A percentile compares a stretch with the other conserved stretches of the same genome.
These are phyloP conservation scores for Nesometra sesokonis DNA, from an alignment of 35 echinoderm and acorn worm species.

Conservation along the genomic window DNA sequence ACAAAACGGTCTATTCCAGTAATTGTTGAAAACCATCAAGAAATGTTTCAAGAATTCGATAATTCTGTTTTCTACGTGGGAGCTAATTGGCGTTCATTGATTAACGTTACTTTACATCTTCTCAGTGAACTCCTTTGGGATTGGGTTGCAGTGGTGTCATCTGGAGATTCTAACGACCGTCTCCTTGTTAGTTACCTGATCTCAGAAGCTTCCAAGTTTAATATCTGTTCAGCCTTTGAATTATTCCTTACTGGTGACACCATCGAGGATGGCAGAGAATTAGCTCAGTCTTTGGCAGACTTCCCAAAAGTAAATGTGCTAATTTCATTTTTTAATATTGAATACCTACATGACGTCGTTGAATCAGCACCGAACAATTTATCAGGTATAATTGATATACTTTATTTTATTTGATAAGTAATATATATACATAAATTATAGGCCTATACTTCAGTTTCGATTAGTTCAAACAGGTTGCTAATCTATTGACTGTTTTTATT, in stretches of 20 bases:
- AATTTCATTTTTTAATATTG: background rate
- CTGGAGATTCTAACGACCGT: background rate
- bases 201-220: background rate
- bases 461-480: too few species aligned
- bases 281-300: background rate
- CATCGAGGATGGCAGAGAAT: background rate
- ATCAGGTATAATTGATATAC: too few species aligned
- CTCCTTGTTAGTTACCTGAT: background rate
- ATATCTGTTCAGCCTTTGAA: background rate
- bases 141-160: background rate
- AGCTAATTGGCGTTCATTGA: background rate
- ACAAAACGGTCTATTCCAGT: background rate
- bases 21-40: background rate
- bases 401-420: too few species aligned
- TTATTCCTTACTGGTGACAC: background rate
- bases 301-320: background rate
- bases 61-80: background rate
- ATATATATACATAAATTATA: too few species aligned
- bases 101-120: background rate
- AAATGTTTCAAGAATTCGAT: background rate
- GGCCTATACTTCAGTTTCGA: too few species aligned
- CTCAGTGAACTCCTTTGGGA: background rate
- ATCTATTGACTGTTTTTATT: too few species aligned
- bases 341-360: background rate
- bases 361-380: background rate